phyloP scores from a whole-genome alignment of 1,140 invertebrate species.

The Stegodyphus dumicola region DNA sequence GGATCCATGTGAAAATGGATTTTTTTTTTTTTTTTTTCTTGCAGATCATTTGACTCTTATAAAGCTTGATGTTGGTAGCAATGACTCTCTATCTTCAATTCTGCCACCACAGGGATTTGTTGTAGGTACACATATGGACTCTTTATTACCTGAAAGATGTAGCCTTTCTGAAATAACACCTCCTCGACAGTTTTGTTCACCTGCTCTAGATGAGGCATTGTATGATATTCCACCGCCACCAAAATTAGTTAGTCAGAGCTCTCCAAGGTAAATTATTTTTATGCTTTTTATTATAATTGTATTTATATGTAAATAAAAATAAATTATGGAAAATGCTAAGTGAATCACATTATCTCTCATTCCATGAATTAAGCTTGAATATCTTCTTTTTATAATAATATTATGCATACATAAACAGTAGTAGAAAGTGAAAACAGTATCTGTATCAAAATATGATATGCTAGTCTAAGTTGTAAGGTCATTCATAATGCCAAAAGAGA shows the following conservation, averaged over 20 bases:
- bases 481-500: no score
- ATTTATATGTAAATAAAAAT: background rate
- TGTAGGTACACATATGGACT: conserved; percentile 16
- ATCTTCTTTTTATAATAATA: background rate
- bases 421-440: no score
- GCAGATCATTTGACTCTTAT: conserved; percentile 57
- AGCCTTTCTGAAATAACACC: conserved; percentile 55
- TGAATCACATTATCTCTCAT: background rate
- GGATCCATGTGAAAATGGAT: no score
- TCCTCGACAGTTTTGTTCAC: conserved; percentile 57
- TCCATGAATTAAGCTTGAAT: background rate
- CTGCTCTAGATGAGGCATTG: conserved; percentile 47
- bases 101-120: conserved; percentile 47
- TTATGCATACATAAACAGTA: background rate
- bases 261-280: conserved; percentile 24
- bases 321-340: background rate
- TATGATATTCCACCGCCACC: conserved; percentile 58
- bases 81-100: conserved; percentile 37
- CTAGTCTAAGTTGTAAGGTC: no score
- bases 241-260: conserved; percentile 17
- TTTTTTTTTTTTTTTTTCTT: conserved; percentile 3
- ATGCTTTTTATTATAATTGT: background rate
- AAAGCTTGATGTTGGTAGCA: conserved; percentile 44
- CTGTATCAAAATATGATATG: no score
- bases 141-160: conserved; percentile 42